These are phyloP conservation scores for Antrozous pallidus DNA, from an alignment of 2,797 vertebrate species.

Conservation along the genomic window DNA sequence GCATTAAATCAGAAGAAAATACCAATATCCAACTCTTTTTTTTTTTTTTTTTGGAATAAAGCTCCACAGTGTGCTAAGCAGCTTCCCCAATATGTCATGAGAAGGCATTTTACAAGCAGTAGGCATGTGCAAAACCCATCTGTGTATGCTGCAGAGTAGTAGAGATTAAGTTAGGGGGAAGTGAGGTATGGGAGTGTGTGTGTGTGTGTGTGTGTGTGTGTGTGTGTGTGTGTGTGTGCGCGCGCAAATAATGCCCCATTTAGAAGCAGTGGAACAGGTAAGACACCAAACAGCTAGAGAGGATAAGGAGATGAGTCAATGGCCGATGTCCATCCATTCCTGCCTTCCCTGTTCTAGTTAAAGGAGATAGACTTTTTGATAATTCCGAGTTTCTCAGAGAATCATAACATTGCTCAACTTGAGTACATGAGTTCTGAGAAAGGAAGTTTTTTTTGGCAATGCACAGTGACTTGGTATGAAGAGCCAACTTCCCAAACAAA, in stretches of 20 bases:
- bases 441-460: slow-evolving; percentile 84
- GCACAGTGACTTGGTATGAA: slow-evolving; percentile 71
- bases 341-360: slow-evolving; percentile 47
- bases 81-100: slow-evolving; percentile 44
- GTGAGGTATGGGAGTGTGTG: background rate
- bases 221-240: no score
- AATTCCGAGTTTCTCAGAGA: slow-evolving; percentile 69
- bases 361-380: slow-evolving; percentile 61
- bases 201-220: no score
- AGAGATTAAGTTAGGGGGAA: background rate
- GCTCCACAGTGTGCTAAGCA: slow-evolving; percentile 41
- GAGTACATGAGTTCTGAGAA: slow-evolving; percentile 75
- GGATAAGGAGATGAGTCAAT: background rate
- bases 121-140: slow-evolving; percentile 56
- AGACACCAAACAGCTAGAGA: background rate
- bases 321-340: background rate
- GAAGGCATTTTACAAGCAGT: slow-evolving; percentile 52
- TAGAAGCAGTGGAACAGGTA: background rate
- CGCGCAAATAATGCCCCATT: background rate
- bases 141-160: background rate
- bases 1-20: slow-evolving; percentile 80
- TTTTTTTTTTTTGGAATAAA: slow-evolving; percentile 42
- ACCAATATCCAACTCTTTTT: slow-evolving; percentile 70
- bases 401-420: slow-evolving; percentile 73
- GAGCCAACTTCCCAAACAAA: slow-evolving; percentile 82